Evolutionary conservation across 2,797 vertebrate species (phyloP).

Genomic region (Parauchenoglanis ngamensis): DNA sequence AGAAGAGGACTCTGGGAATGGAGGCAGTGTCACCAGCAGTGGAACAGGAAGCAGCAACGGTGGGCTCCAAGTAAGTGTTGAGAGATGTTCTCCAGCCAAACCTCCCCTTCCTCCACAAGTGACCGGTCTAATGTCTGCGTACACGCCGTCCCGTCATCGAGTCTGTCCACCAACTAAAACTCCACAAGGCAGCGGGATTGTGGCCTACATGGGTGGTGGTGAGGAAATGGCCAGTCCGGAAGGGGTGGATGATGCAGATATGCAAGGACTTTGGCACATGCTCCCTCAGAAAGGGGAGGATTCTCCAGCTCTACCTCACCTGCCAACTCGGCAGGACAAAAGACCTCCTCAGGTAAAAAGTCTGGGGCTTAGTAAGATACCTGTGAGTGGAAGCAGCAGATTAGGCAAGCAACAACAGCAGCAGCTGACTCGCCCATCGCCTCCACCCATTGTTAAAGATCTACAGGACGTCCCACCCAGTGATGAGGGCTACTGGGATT

Average conservation of each 20-base stretch:
- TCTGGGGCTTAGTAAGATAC: constrained; percentile 83
- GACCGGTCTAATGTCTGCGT: constrained; percentile 63
- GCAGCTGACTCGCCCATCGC: constrained; percentile 63
- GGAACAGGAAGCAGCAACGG: constrained; percentile 72
- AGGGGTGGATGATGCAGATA: constrained; percentile 88
- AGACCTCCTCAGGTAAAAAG: constrained; percentile 77
- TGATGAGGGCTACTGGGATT: constrained; percentile 96
- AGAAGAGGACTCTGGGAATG: constrained; percentile 85
- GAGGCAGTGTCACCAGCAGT: constrained; percentile 77
- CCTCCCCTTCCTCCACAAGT: constrained; percentile 63
- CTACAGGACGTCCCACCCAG: constrained; percentile 79
- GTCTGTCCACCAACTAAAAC: constrained; percentile 68
- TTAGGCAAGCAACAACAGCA: constrained; percentile 62
- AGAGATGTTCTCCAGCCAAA: constrained; percentile 69
- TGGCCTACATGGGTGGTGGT: constrained; percentile 95
- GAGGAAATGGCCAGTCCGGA: constrained; percentile 99
- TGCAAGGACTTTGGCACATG: constrained; percentile 97
- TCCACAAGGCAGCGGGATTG: constrained; percentile 80
- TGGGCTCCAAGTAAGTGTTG: constrained; percentile 65
- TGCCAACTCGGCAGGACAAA: constrained; percentile 64
- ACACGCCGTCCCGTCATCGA: constrained; percentile 64
- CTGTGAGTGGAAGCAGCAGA: constrained; percentile 68
- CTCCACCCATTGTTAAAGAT: constrained; percentile 83
- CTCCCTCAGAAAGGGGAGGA: constrained; percentile 83
- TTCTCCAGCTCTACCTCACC: constrained; percentile 71